Evolutionary conservation across 2,888 invertebrate species (phyloP).

Genomic region (Mystacides longicornis): DNA sequence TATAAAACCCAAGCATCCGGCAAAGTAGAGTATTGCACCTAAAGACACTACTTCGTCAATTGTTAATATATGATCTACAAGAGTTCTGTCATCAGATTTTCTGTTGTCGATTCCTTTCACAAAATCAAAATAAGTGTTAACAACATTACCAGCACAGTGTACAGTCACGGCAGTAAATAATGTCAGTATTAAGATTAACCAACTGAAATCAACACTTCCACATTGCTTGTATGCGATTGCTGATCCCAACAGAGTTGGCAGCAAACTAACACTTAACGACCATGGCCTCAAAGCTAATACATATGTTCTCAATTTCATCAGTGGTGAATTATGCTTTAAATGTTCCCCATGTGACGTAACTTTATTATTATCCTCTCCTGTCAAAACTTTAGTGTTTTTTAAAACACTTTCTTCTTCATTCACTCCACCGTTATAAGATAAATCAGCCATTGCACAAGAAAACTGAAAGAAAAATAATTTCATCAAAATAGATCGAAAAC

Average conservation of each 20-base stretch:
- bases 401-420: constrained; percentile 3
- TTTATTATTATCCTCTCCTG: not conserved
- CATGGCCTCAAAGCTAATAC: constrained; percentile 85
- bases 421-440: constrained; percentile 17
- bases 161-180: constrained; percentile 83
- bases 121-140: constrained; percentile 94
- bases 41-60: constrained; percentile 71
- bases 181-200: constrained; percentile 71
- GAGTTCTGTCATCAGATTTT: constrained; percentile 87
- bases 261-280: constrained; percentile 86
- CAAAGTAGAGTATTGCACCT: constrained; percentile 80
- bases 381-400: not conserved
- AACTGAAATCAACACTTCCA: constrained; percentile 58
- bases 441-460: constrained; percentile 11
- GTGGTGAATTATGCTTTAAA: constrained; percentile 20
- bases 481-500: not conserved
- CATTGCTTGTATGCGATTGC: constrained; percentile 80
- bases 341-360: not conserved
- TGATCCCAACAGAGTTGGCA: constrained; percentile 85
- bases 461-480: constrained; percentile 7
- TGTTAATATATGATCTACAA: constrained; percentile 84
- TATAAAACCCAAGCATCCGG: constrained; percentile 80
- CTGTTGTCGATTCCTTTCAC: constrained; percentile 89
- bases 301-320: constrained; percentile 85
- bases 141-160: constrained; percentile 93